Base-by-base conservation (phyloP, 2,113 vertebrate genomes). In the Myxocyprinus asiaticus region DNA sequence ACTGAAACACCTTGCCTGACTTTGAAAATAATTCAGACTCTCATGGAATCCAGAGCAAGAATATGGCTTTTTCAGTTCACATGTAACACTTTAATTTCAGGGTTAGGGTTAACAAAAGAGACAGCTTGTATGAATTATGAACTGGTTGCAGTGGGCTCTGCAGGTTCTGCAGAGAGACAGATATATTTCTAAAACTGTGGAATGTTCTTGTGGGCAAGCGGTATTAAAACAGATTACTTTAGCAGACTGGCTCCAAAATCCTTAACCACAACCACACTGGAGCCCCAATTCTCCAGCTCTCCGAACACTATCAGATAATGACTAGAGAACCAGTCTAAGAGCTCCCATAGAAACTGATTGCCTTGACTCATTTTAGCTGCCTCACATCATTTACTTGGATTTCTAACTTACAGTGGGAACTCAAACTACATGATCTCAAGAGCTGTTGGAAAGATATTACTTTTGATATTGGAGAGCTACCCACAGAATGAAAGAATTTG, bases 401-500 rank as follows among this genome's bases (percentile, higher is more conserved):
- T 45, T 71, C 42, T 17, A 58, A 15, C 69, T 71, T 53, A 71
- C 68, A 71, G 70, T 73, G 70, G 44, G 43, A 61, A 9, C 43
- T 73, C 70, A 53, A 69, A 59, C 70, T 45, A 59, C 55, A 47
- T 10, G 55, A 73, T 22, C n/a, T 73, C 44, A 10, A 73, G 70
- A 59, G 43, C 70, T 73, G 70, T 7, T 61, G 70, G 70, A 73
- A 61, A 73, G 55, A 22, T 73, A 73, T 73, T 61, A 73, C 43
- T 61, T 73, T 47, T 61, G 70, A 73, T 73, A 73, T 61, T 61
- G 55, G 55, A 73, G 59, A 73, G 55, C 55, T 58, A 58, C 55
- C 14, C 55, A 7, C n/a, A 22, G n/a, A 61, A 17, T 73, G n/a
- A 73, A 61, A 59, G 43, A 22, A 56, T 10, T 72, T 17, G 6